These are phyloP conservation scores for Eristalinus aeneus DNA, from an alignment of 2,888 invertebrate species.

Conservation along the genomic window DNA sequence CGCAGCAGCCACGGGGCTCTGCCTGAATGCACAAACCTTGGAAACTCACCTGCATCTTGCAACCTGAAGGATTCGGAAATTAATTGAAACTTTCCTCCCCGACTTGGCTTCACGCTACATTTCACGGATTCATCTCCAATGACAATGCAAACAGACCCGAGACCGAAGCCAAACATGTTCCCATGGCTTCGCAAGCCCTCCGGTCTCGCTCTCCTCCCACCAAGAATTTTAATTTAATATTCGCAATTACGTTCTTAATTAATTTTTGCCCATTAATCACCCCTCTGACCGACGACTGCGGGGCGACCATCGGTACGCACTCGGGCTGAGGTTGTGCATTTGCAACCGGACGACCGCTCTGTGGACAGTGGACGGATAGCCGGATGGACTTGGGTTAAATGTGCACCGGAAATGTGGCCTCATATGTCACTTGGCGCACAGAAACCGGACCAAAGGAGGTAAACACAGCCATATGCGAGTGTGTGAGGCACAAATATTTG, in stretches of 20 bases:
- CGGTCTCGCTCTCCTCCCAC: background rate
- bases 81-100: slow-evolving; percentile 64
- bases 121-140: slow-evolving; percentile 25
- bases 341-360: slow-evolving; percentile 32
- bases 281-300: slow-evolving; percentile 9
- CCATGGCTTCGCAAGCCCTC: slow-evolving; percentile 18
- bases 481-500: slow-evolving; percentile 46
- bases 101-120: slow-evolving; percentile 37
- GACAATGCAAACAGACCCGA: slow-evolving; percentile 54
- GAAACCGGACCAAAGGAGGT: slow-evolving; percentile 20
- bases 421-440: slow-evolving; percentile 23
- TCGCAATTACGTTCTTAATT: slow-evolving; percentile 63
- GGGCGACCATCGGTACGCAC: slow-evolving; percentile 32
- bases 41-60: slow-evolving; percentile 6
- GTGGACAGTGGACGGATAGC: slow-evolving; percentile 25
- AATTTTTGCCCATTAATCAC: slow-evolving; percentile 49
- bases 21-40: background rate
- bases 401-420: slow-evolving; percentile 51
- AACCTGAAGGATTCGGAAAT: slow-evolving; percentile 33
- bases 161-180: slow-evolving; percentile 50
- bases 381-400: slow-evolving; percentile 39
- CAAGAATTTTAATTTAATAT: slow-evolving; percentile 61
- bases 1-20: background rate
- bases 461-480: slow-evolving; percentile 12
- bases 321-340: slow-evolving; percentile 34